Percentiles rank a stretch among this genome's conserved stretches.
Conservation (phyloP, 2,888 invertebrate species). For the Tachina lurida region DNA sequence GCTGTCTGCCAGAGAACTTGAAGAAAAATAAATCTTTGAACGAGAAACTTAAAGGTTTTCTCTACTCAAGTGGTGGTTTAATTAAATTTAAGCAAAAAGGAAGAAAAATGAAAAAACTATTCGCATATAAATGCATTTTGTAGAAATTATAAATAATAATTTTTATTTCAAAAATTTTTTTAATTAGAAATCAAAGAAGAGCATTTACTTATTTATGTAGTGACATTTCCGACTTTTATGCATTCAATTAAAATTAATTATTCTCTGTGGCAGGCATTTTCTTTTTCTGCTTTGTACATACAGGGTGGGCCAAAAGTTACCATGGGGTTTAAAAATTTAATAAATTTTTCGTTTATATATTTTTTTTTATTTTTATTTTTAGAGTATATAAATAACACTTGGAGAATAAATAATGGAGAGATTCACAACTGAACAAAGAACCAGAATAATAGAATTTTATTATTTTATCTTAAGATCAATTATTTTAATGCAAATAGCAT, state of each 20-base stretch:
- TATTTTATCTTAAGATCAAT: too few relatives aligned
- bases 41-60: not conserved
- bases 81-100: not conserved
- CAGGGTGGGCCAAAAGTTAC: too few relatives aligned
- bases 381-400: too few relatives aligned
- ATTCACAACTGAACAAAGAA: too few relatives aligned
- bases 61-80: not conserved
- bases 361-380: too few relatives aligned
- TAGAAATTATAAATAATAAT: not conserved
- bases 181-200: not conserved
- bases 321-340: too few relatives aligned
- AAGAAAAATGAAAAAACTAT: not conserved
- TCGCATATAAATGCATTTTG: not conserved
- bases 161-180: not conserved
- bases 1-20: not conserved
- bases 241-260: not conserved
- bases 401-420: too few relatives aligned
- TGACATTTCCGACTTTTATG: constrained; percentile 7
- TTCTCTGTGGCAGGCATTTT: constrained; percentile 11
- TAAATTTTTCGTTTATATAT: too few relatives aligned
- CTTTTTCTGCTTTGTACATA: not conserved
- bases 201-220: not conserved
- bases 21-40: constrained; percentile 3
- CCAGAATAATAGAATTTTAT: too few relatives aligned
- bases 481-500: too few relatives aligned